Percentiles rank a stretch among this genome's conserved stretches.
These are phyloP conservation scores for Myotis brandtii DNA, from an alignment of 2,113 vertebrate genomes.

Conservation along the genomic window DNA sequence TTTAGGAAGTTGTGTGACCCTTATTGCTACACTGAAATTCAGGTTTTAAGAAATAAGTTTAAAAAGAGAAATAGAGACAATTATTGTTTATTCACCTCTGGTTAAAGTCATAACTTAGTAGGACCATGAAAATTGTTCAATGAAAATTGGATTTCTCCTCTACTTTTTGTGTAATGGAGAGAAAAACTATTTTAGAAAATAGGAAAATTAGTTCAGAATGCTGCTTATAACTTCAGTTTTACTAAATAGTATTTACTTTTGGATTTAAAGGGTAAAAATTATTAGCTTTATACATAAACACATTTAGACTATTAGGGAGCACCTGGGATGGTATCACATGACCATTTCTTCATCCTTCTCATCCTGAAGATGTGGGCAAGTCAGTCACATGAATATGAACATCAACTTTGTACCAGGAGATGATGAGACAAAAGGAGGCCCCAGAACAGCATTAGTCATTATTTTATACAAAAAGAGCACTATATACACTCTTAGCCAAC, in stretches of 20 bases:
- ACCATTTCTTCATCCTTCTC: not conserved
- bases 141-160: not conserved
- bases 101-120: not conserved
- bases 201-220: not conserved
- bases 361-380: not conserved
- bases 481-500: not conserved
- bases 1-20: not conserved
- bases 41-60: not conserved
- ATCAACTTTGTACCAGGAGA: rapidly evolving
- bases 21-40: not conserved
- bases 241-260: not conserved
- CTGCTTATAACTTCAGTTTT: not conserved
- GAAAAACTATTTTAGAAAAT: not conserved
- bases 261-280: not conserved
- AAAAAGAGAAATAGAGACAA: not conserved
- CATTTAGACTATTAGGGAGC: not conserved
- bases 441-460: not conserved
- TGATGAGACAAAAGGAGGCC: not conserved
- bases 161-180: not conserved
- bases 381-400: not conserved
- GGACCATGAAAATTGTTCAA: not conserved
- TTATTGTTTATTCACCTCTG: not conserved
- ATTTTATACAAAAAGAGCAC: not conserved
- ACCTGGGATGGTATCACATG: rapidly evolving
- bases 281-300: not conserved